Evolutionary conservation across 1,140 invertebrate species (phyloP), one percentile per base, ranked within the genome.

Genomic region (Drosophila gunungcola): DNA sequence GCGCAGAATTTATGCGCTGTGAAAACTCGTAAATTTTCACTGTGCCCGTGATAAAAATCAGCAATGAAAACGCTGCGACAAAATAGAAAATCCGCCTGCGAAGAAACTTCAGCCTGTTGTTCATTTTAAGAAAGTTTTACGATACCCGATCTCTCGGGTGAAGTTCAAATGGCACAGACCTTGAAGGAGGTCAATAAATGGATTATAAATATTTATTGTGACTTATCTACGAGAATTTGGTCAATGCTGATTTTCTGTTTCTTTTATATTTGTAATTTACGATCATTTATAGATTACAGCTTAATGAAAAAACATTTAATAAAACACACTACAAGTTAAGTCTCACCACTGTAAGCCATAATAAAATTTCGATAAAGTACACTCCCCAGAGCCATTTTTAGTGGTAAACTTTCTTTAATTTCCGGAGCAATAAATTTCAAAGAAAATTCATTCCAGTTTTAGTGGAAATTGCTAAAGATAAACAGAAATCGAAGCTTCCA

Each of bases 1-100:
- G 45, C 49, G 32, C 57, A 16, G 27, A 77, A 78, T 82, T 82
- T 82, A 82, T 82, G 68, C 68, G 45, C 56, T 69, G 68, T 51
- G 49, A 61, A 82, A 61, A 72, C 45, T 82, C 80, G 80, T 82
- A 82, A 82, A 82, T 82, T 82, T 69, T 78, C 68, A 78, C 82
- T 82, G 80, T 78, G 41, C 34, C 39, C 25, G 54, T 54, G 80
- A 82, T 82, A 78, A 74, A 82, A 82, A 82, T 82, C 74, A 32
- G 63, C 61, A 53, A 39, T 73, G 58, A 82, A 73, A 67, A 55
- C 42, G 52, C 42, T 45, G 62, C 53, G 55, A 60, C 54, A 68
- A 12, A 73, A 82, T 81, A 80, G 53, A 73, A 77, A 80, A 65
- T 41, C 46, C 46, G 27, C 2, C 3, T 42, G 9, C 25, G 25